These are phyloP conservation scores for Diceros bicornis DNA, from an alignment of 2,797 vertebrate species.

Conservation along the genomic window DNA sequence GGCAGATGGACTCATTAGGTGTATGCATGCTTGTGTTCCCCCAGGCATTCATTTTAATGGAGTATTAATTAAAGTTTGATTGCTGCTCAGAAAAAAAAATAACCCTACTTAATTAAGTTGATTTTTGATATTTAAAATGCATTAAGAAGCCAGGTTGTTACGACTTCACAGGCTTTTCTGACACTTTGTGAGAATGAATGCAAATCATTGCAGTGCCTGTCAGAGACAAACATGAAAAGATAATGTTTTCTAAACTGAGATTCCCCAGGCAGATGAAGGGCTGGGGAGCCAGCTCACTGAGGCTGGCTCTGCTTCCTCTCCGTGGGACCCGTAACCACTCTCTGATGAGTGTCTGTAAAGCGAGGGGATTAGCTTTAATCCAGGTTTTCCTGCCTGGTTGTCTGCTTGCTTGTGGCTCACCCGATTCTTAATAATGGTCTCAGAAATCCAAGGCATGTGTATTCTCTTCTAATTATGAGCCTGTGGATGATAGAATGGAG, in stretches of 20 bases:
- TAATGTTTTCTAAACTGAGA: conserved; percentile 85
- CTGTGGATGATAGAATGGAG: not conserved
- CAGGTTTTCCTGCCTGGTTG: conserved; percentile 82
- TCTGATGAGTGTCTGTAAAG: conserved; percentile 84
- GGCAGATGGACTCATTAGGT: conserved; percentile 73
- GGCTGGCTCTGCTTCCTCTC: conserved; percentile 87
- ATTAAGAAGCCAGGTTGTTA: conserved; percentile 72
- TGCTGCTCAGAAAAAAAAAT: conserved; percentile 78
- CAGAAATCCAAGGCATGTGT: conserved; percentile 73
- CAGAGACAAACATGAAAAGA: conserved; percentile 86
- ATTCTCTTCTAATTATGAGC: conserved; percentile 28
- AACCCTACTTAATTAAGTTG: conserved; percentile 84
- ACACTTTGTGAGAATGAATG: conserved; percentile 78
- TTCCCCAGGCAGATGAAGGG: conserved; percentile 83
- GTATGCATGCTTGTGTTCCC: conserved; percentile 54
- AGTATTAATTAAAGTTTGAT: conserved; percentile 85
- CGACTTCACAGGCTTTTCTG: conserved; percentile 68
- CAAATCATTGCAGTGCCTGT: conserved; percentile 75
- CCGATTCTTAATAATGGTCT: conserved; percentile 67
- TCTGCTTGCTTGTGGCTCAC: conserved; percentile 75
- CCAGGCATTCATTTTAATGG: conserved; percentile 82
- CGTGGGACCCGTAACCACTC: conserved; percentile 76
- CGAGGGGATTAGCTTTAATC: conserved; percentile 82
- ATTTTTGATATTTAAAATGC: conserved; percentile 81
- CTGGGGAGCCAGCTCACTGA: conserved; percentile 84